Evolutionary conservation across 2,888 invertebrate genomes (phyloP), one percentile per base, ranked within the genome.

Genomic region (Tetragnatha montana): DNA sequence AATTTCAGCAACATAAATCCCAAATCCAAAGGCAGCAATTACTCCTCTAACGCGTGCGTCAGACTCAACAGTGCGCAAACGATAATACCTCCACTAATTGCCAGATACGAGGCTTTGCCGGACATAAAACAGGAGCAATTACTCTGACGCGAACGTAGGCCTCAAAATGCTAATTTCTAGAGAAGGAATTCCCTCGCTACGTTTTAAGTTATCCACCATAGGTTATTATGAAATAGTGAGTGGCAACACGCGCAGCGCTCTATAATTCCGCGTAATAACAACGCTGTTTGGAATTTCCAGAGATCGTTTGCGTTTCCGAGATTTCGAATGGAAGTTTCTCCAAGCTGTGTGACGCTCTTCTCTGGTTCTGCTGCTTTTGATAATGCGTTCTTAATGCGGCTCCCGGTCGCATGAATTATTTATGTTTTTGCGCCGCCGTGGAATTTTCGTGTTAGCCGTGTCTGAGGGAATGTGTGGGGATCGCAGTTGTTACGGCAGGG

Each of bases 111-210:
- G 60, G 21, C 60, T 35, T 35, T 10, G 60, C 0, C 78, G 60
- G 22, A 78, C 78, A 78, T 78, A 78, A 78, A 78, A 78, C 78
- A 68, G 60, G 60, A 21, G 60, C 60, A 19, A 47, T 78, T 60
- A 78, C 51, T 78, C 51, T 78, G 78, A 78, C 60, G 51, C 35
- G 4, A 35, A 35, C 21, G 78, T 78, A 60, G 78, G 78, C 22
- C 60, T 78, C 22, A 21, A 60, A 60, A 78, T 78, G 78, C 60
- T 78, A 78, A 78, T 78, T 78, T 21, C 8, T 2, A 49, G 49
- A 0, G 71, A 71, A 71, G 71, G 71, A 21, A 60, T 60, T 22
- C 10, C 17, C 14, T 35, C 12, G 12, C 14, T 10, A 8, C 60
- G 17, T 22, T 78, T 60, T 60, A 60, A 60, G 60, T 60, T 60